phyloP scores from a whole-genome alignment of 2,888 invertebrate species.

The Coenonympha arcania region DNA sequence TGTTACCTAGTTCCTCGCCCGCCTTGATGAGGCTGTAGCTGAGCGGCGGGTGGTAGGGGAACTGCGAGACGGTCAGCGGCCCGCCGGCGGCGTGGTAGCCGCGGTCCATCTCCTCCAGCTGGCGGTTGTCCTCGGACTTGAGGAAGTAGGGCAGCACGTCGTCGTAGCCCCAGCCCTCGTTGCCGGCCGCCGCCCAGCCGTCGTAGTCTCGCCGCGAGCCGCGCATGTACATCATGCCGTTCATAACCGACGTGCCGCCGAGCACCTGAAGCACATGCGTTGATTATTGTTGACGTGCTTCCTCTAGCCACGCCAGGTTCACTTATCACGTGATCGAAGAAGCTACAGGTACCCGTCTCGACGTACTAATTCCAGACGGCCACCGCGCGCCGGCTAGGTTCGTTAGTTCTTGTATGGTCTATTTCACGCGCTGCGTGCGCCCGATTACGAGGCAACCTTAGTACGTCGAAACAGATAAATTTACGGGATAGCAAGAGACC shows the following conservation, averaged over 20 bases:
- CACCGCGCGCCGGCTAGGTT: too few species aligned
- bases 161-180: constrained; percentile 90
- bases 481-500: too few species aligned
- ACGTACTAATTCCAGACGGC: too few species aligned
- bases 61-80: constrained; percentile 83
- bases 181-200: constrained; percentile 88
- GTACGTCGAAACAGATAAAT: too few species aligned
- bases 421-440: too few species aligned
- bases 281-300: too few species aligned
- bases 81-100: constrained; percentile 87
- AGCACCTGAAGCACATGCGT: too few species aligned
- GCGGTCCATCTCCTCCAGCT: constrained; percentile 79
- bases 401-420: too few species aligned
- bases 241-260: constrained; percentile 94
- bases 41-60: constrained; percentile 89
- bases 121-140: constrained; percentile 87
- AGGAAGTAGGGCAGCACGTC: constrained; percentile 92
- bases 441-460: too few species aligned
- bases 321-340: too few species aligned
- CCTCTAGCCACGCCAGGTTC: too few species aligned
- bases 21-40: constrained; percentile 84
- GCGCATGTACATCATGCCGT: constrained; percentile 97
- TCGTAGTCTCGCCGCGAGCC: constrained; percentile 91
- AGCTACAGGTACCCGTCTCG: too few species aligned
- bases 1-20: constrained; percentile 84